A percentile compares a stretch with the other conserved stretches of the same genome.
Evolutionary conservation across 2,797 vertebrate species (phyloP).

Genomic region (Scolopax bukidnonensis): DNA sequence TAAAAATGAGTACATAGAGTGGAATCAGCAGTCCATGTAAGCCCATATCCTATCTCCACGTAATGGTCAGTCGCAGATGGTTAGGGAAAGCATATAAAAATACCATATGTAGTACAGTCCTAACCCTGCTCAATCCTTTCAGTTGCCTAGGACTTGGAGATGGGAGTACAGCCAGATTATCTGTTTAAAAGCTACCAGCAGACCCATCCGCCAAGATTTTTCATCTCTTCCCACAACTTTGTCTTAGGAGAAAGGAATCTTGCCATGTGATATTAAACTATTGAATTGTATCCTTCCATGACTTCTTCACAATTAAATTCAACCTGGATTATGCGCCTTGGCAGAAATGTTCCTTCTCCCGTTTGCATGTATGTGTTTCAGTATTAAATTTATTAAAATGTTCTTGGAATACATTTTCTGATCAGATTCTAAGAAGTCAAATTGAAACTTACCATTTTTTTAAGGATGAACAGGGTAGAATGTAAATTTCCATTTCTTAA

Average conservation of each 20-base stretch:
- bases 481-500: not conserved
- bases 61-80: not conserved
- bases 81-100: not conserved
- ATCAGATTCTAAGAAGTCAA: not conserved
- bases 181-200: not conserved
- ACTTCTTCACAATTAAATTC: slow-evolving; percentile 10
- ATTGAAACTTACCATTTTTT: not conserved
- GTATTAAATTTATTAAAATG: not conserved
- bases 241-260: not conserved
- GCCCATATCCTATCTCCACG: not conserved
- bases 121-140: not conserved
- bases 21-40: not conserved
- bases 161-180: not conserved
- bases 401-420: not conserved
- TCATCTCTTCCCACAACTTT: not conserved
- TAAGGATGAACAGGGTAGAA: not conserved
- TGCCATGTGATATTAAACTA: not conserved
- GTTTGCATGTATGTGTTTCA: not conserved
- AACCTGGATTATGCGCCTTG: not conserved
- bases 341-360: not conserved
- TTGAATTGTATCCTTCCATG: not conserved
- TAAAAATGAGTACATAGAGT: not conserved
- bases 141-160: not conserved
- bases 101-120: not conserved
- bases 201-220: not conserved